Percentiles rank a stretch among this genome's conserved stretches.
phyloP scores from a whole-genome alignment of 2,888 invertebrate genomes.

The Clistopyga incitator region DNA sequence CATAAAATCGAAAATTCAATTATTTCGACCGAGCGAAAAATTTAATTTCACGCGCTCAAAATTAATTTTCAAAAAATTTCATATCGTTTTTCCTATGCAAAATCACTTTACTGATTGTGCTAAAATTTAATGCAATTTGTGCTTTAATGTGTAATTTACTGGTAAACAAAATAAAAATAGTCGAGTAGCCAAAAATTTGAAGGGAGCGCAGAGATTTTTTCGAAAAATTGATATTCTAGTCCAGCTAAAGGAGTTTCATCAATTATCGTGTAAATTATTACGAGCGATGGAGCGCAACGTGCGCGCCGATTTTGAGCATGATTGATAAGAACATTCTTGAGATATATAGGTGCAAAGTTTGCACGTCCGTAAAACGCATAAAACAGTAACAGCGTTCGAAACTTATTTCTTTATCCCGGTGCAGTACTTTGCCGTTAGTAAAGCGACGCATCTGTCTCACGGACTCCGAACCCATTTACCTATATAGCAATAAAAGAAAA shows the following conservation, averaged over 20 bases:
- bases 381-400: background rate
- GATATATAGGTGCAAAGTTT: background rate
- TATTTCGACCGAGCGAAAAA: too few species aligned
- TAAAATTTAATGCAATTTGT: too few species aligned
- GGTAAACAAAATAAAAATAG: too few species aligned
- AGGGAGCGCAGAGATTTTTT: background rate
- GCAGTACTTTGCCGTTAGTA: background rate
- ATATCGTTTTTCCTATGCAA: too few species aligned
- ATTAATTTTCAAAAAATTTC: too few species aligned
- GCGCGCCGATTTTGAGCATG: background rate
- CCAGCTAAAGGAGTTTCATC: background rate
- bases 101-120: too few species aligned
- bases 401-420: background rate
- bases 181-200: too few species aligned
- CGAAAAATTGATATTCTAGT: background rate
- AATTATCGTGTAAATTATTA: background rate
- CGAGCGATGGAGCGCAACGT: background rate
- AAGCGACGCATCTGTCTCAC: conserved; percentile 2
- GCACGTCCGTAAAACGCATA: background rate
- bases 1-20: too few species aligned
- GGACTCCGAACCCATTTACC: background rate
- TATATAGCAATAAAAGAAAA: background rate
- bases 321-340: background rate
- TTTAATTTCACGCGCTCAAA: too few species aligned
- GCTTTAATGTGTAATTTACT: too few species aligned